Percentiles rank a stretch among this genome's conserved stretches.
phyloP scores from a whole-genome alignment of 2,888 invertebrate species.

The Enchytraeus crypticus region DNA sequence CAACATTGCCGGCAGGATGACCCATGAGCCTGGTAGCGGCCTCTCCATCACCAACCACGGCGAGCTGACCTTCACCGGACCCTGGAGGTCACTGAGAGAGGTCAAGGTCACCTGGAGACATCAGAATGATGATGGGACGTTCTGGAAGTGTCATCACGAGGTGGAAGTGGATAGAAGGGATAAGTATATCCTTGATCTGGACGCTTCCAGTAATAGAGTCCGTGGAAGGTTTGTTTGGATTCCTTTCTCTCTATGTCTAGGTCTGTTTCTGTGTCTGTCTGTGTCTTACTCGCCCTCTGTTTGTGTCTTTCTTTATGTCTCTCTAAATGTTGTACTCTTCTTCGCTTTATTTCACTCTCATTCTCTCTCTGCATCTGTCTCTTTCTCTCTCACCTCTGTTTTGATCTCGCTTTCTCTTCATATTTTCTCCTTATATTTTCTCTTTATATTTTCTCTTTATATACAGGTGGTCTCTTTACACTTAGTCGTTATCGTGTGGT shows the following conservation, averaged over 20 bases:
- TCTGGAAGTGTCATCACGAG: constrained; percentile 9
- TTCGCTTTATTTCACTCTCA: too few species aligned
- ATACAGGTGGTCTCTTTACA: too few species aligned
- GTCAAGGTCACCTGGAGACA: constrained; percentile 17
- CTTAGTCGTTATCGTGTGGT: too few species aligned
- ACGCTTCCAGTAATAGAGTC: not conserved
- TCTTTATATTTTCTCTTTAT: too few species aligned
- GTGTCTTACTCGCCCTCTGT: too few species aligned
- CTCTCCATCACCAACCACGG: constrained; percentile 14
- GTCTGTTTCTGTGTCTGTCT: too few species aligned
- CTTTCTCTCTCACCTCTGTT: too few species aligned
- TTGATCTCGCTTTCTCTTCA: too few species aligned
- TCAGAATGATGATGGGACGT: constrained; percentile 10
- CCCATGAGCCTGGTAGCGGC: constrained; percentile 5
- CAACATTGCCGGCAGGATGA: constrained; percentile 9
- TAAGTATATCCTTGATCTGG: constrained; percentile 7
- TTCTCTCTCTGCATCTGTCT: too few species aligned
- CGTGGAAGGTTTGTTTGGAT: not conserved
- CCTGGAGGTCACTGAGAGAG: constrained; percentile 6
- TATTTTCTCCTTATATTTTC: too few species aligned
- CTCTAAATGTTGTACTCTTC: too few species aligned
- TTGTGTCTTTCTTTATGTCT: too few species aligned
- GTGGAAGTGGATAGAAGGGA: not conserved
- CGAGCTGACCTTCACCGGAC: constrained; percentile 16
- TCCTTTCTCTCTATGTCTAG: not conserved